A percentile compares a stretch with the other conserved stretches of the same genome.
These are phyloP conservation scores for Tor tambroides DNA, from an alignment of 2,113 vertebrate species.

Conservation along the genomic window DNA sequence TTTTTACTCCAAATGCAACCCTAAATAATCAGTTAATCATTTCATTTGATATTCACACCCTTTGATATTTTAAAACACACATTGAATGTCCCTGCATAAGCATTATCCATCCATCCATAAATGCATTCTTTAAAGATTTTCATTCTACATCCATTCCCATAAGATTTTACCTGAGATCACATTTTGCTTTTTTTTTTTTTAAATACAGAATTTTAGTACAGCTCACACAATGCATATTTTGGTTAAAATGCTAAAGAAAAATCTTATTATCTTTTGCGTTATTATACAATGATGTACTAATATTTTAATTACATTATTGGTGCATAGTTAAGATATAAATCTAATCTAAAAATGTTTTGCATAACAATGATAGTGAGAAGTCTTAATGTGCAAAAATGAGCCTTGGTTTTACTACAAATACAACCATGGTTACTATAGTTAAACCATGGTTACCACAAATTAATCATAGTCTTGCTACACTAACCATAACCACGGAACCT, in stretches of 20 bases:
- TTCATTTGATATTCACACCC: too few relatives aligned
- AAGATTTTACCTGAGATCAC: neutral
- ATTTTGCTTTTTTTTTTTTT: neutral
- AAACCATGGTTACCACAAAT: too few relatives aligned
- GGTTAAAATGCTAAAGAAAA: too few relatives aligned
- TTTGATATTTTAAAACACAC: neutral
- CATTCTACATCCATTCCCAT: neutral
- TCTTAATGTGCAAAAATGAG: neutral
- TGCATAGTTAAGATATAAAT: neutral
- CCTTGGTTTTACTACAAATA: too few relatives aligned
- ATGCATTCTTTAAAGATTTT: neutral
- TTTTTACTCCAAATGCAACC: neutral
- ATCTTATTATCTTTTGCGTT: neutral
- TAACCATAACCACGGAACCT: too few relatives aligned
- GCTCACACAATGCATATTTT: too few relatives aligned
- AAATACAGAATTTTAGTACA: neutral
- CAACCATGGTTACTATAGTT: too few relatives aligned
- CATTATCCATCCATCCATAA: neutral
- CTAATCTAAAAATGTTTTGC: neutral
- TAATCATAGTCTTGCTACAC: too few relatives aligned
- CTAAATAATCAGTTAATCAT: too few relatives aligned
- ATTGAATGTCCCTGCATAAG: neutral
- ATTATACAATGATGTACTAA: neutral
- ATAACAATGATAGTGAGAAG: neutral
- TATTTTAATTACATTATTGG: neutral